Conservation (phyloP, 2,113 vertebrate species). For the Euleptes europaea region DNA sequence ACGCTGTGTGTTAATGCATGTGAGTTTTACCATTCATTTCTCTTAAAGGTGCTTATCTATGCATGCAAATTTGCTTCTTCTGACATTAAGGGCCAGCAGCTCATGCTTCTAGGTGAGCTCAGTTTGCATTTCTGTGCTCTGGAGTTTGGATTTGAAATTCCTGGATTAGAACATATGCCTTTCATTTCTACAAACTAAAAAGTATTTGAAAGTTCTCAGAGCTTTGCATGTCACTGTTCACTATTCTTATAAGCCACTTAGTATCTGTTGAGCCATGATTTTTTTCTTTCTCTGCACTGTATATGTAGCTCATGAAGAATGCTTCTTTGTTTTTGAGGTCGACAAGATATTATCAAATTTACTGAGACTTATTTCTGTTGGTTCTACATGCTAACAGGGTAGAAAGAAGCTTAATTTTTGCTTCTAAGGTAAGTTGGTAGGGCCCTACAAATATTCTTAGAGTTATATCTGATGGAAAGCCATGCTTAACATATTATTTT, state of each 20-base stretch:
- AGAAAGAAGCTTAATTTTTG: constrained; percentile 2
- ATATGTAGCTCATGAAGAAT: neutral
- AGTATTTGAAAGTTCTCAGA: neutral
- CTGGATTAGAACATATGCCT: neutral
- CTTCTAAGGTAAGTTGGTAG: neutral
- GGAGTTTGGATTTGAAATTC: neutral
- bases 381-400: neutral
- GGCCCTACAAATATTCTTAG: neutral
- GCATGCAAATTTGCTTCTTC: neutral
- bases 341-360: neutral
- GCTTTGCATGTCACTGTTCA: neutral
- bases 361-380: neutral
- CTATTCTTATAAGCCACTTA: neutral
- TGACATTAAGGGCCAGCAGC: neutral
- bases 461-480: neutral
- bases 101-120: neutral
- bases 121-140: neutral
- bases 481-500: neutral
- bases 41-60: neutral
- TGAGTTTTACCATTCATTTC: neutral
- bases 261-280: neutral
- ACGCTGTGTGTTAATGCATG: neutral
- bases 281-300: too few species aligned
- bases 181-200: neutral
- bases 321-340: neutral